Percentiles rank a stretch among this genome's conserved stretches.
phyloP scores from a whole-genome alignment of 2,888 invertebrate genomes.

The Troilus luridus region DNA sequence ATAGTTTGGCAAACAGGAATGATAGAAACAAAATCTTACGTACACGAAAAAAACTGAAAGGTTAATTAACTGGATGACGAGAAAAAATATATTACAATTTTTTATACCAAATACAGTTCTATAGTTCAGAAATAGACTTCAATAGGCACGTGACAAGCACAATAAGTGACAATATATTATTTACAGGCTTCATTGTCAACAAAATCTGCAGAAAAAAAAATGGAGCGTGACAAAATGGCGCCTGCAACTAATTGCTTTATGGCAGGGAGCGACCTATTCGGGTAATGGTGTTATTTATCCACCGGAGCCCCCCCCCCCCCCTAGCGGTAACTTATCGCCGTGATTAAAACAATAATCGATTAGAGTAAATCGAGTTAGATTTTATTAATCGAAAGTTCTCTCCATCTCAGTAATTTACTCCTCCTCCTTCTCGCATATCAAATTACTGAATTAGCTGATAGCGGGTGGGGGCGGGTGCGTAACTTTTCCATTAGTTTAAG shows the following conservation, averaged over 20 bases:
- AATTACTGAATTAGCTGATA: neutral
- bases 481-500: neutral
- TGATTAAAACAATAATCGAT: conserved; percentile 13
- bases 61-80: too few species aligned
- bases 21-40: too few species aligned
- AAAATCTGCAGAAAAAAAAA: neutral
- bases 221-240: neutral
- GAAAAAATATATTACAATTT: too few species aligned
- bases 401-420: neutral
- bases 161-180: neutral
- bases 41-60: too few species aligned
- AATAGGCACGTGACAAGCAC: neutral
- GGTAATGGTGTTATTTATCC: conserved; percentile 15
- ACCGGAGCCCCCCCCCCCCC: conserved; percentile 1
- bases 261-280: neutral
- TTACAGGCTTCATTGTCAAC: neutral
- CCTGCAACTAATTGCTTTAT: conserved; percentile 30
- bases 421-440: conserved; percentile 20
- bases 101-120: too few species aligned
- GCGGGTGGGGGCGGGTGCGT: neutral
- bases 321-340: neutral
- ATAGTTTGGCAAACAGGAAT: too few species aligned
- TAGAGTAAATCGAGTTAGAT: neutral
- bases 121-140: too few species aligned
- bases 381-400: conserved; percentile 8